Percentiles rank a stretch among this genome's conserved stretches.
Conservation (phyloP, 2,113 vertebrate species). For the Brachypodius melanocephalos region DNA sequence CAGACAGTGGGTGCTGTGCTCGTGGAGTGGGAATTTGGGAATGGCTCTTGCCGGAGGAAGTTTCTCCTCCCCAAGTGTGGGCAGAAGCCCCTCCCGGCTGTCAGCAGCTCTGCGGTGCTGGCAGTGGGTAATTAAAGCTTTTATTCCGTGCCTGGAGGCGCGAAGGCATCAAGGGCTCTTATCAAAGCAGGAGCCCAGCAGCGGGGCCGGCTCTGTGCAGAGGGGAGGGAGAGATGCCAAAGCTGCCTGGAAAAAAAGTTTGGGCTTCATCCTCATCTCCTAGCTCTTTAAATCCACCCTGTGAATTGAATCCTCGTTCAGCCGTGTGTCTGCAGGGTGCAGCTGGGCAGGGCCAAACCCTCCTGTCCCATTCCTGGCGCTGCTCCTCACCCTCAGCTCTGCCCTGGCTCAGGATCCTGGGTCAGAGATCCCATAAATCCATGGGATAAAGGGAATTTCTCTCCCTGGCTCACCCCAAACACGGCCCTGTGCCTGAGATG, state of each 20-base stretch:
- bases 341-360: not conserved
- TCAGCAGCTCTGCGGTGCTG: not conserved
- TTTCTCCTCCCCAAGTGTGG: not conserved
- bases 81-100: not conserved
- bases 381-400: not conserved
- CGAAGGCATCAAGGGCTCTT: slow-evolving; percentile 13
- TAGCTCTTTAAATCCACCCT: not conserved
- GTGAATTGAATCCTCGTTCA: not conserved
- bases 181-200: slow-evolving; percentile 28
- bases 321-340: not conserved
- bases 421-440: fast-evolving
- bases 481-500: fast-evolving
- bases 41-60: not conserved
- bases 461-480: not conserved
- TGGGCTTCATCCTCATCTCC: not conserved
- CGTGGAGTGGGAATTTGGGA: fast-evolving
- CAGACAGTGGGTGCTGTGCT: fast-evolving
- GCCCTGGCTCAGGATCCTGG: not conserved
- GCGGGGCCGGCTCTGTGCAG: not conserved
- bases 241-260: not conserved
- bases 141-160: slow-evolving; percentile 20
- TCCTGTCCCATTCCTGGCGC: fast-evolving
- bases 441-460: fast-evolving
- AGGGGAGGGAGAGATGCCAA: slow-evolving; percentile 4
- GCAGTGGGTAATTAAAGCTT: slow-evolving; percentile 60